Base-by-base conservation (phyloP, 2,797 vertebrate species). In the Tamandua tetradactyla region DNA sequence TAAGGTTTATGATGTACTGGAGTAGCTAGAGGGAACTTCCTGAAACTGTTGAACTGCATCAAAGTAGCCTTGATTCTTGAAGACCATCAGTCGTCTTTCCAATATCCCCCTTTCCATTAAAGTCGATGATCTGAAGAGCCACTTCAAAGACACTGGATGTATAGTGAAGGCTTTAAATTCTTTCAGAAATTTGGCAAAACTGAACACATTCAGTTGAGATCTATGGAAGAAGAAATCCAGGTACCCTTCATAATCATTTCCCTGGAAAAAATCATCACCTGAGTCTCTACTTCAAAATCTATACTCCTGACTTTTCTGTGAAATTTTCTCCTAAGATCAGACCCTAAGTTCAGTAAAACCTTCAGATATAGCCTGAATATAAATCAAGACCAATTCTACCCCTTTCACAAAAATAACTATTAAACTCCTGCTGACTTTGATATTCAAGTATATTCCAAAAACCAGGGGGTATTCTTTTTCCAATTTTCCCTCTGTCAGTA, bases 241-340 rank as follows among this genome's bases (percentile, higher is more conserved):
- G 99, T 99, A 57, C 98, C 99, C 99, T 99, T 96, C 99, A 99
- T 93, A 98, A 99, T 97, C 98, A 99, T 98, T 99, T n/a, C n/a
- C n/a, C n/a, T 97, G 99, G 99, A 97, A 98, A 99, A 96, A 99
- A 99, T 94, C 99, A 99, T 94, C 94, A 89, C n/a, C n/a, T n/a
- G n/a, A n/a, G n/a, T n/a, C n/a, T n/a, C n/a, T n/a, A n/a, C n/a
- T n/a, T n/a, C n/a, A n/a, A n/a, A n/a, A n/a, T n/a, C n/a, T n/a
- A n/a, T n/a, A n/a, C n/a, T n/a, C n/a, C n/a, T n/a, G n/a, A n/a
- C n/a, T n/a, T n/a, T n/a, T 87, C 83, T 97, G 87, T 96, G 94
- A 97, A 94, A 82, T 97, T 47, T 94, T 93, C 82, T 97, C 93
- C 93, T 93, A 96, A 97, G 93, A 94, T 91, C 97, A 94, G 92